Evolutionary conservation across 2,888 invertebrate species (phyloP), one percentile per base, ranked within the genome.

Genomic region (Hypomecis atomaria): DNA sequence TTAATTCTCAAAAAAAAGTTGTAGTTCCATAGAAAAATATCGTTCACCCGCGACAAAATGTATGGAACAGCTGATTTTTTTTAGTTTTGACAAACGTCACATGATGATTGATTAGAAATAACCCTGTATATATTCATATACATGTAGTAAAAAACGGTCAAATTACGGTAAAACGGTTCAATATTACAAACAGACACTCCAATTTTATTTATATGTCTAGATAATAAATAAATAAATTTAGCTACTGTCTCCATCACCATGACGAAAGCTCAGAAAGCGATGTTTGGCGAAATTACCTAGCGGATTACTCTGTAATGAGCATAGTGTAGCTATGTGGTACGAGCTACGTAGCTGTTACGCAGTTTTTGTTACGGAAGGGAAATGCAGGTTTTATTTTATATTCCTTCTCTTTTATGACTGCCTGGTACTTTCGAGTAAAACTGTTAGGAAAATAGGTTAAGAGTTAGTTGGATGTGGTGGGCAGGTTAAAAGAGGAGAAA

Each of bases 371-470:
- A 62, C 49, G 49, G 34, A 60, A 65, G 57, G 49, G 60, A 69
- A 62, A 66, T 66, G 70, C 70, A 62, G 54, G 50, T 52, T 52
- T 57, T 45, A 52, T 37, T 52, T 49, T 59, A 43, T 54, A 66
- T 52, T 58, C 60, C 61, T 52, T 40, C 23, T 55, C 59, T 57
- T 69, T 66, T 70, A 70, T 65, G 62, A 61, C 53, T 33, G 54
- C 62, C 70, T 70, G 65, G 65, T 67, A 65, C 65, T 70, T 63
- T 63, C 37, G 57, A 43, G 45, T 55, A 59, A 54, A 50, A 42
- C 57, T 13, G 49, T 11, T 13, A 58, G 40, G 52, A 52, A 52
- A 42, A 40, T 52, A 50, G 37, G 49, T 8, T 37, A 37, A 4
- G 37, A 50, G 37, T 34, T 50, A 37, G 37, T 50, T 9, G 37